Conservation (phyloP, 1,140 invertebrate genomes). For the Drusus annulatus region DNA sequence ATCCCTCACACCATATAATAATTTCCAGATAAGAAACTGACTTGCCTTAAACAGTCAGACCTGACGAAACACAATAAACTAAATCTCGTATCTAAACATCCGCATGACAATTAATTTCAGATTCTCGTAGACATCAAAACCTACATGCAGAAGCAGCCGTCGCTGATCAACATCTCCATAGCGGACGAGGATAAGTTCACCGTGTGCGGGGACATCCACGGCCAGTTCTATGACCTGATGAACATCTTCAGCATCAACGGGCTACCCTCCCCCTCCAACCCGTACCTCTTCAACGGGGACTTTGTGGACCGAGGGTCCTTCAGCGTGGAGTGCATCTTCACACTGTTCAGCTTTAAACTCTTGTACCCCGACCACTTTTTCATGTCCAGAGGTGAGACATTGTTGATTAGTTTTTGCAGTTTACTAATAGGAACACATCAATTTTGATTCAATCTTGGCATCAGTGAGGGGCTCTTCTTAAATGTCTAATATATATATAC, state of each 20-base stretch:
- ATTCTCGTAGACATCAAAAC: slow-evolving; percentile 93
- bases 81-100: too few relatives aligned
- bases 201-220: slow-evolving; percentile 99
- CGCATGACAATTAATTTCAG: slow-evolving; percentile 70
- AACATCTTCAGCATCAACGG: slow-evolving; percentile 99
- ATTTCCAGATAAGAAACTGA: too few relatives aligned
- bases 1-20: too few relatives aligned
- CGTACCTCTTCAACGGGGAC: slow-evolving; percentile 98
- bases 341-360: slow-evolving; percentile 96
- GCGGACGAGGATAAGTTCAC: slow-evolving; percentile 95
- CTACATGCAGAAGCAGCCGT: slow-evolving; percentile 88
- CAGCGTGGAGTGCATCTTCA: slow-evolving; percentile 99
- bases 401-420: background rate
- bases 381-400: slow-evolving; percentile 91
- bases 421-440: too few relatives aligned
- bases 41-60: too few relatives aligned
- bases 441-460: too few relatives aligned
- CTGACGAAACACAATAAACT: too few relatives aligned
- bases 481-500: too few relatives aligned
- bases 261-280: slow-evolving; percentile 93
- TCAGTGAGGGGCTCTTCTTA: too few relatives aligned
- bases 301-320: slow-evolving; percentile 99
- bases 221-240: slow-evolving; percentile 98
- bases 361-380: slow-evolving; percentile 98
- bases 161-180: slow-evolving; percentile 92